A percentile compares a stretch with the other conserved stretches of the same genome.
These are phyloP conservation scores for Enteromius thamalakanensis DNA, from an alignment of 2,797 vertebrate species.

Conservation along the genomic window DNA sequence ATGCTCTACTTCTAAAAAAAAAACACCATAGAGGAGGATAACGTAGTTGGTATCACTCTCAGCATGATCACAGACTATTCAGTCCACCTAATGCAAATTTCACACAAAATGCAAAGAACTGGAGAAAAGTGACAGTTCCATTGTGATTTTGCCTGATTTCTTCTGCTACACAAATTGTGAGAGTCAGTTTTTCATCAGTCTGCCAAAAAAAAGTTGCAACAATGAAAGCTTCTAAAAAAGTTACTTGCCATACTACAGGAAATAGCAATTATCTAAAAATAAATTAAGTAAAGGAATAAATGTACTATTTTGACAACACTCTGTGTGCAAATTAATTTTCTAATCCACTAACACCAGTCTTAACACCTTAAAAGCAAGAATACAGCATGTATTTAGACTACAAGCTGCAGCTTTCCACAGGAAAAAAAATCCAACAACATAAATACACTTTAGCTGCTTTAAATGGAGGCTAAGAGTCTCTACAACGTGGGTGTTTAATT, in stretches of 20 bases:
- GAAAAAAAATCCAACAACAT: slow-evolving; percentile 10
- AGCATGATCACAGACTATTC: not conserved
- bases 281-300: not conserved
- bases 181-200: not conserved
- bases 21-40: not conserved
- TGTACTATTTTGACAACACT: not conserved
- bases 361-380: not conserved
- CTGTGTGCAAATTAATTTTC: not conserved
- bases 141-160: not conserved
- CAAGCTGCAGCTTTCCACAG: not conserved
- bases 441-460: slow-evolving; percentile 22
- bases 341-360: not conserved
- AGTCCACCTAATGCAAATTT: not conserved
- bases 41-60: not conserved
- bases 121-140: not conserved
- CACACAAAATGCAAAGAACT: not conserved
- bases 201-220: not conserved
- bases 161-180: not conserved
- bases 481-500: slow-evolving; percentile 37
- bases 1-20: not conserved
- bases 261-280: not conserved
- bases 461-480: slow-evolving; percentile 18
- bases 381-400: not conserved
- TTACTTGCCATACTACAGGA: not conserved
- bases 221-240: not conserved